Percentiles rank a stretch among this genome's conserved stretches.
These are phyloP conservation scores for Psittacula cyanocephala DNA, from an alignment of 2,113 vertebrate genomes.

Conservation along the genomic window DNA sequence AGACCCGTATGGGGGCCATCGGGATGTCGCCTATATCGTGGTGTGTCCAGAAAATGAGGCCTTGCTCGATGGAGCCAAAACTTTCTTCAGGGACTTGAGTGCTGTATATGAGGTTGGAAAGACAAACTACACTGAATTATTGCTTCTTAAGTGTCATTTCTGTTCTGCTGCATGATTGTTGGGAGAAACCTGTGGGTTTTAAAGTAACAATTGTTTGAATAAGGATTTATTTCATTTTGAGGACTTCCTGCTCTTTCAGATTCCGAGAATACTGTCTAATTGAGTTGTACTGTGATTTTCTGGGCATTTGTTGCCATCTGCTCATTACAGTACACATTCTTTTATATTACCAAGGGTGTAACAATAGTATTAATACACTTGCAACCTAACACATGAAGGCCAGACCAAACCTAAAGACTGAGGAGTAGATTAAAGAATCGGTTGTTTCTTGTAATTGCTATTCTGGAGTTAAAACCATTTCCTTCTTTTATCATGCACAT, in stretches of 20 bases:
- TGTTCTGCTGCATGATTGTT: background rate
- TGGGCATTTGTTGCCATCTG: background rate
- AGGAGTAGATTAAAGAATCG: background rate
- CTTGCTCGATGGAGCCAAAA: constrained; percentile 88
- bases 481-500: background rate
- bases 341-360: background rate
- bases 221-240: background rate
- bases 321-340: background rate
- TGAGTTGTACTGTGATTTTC: background rate
- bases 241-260: background rate
- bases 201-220: background rate
- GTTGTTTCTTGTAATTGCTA: background rate
- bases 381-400: background rate
- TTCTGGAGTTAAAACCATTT: background rate
- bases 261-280: background rate
- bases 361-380: background rate
- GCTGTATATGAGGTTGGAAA: constrained; percentile 92
- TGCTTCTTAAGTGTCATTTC: background rate
- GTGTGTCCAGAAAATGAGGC: constrained; percentile 93
- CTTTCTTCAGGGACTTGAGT: constrained; percentile 97
- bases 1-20: constrained; percentile 92
- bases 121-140: background rate
- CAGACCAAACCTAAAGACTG: background rate
- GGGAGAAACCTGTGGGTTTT: background rate
- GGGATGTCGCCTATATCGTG: constrained; percentile 94